Base-by-base conservation (phyloP, 2,113 vertebrate genomes). In the Notothenia coriiceps region DNA sequence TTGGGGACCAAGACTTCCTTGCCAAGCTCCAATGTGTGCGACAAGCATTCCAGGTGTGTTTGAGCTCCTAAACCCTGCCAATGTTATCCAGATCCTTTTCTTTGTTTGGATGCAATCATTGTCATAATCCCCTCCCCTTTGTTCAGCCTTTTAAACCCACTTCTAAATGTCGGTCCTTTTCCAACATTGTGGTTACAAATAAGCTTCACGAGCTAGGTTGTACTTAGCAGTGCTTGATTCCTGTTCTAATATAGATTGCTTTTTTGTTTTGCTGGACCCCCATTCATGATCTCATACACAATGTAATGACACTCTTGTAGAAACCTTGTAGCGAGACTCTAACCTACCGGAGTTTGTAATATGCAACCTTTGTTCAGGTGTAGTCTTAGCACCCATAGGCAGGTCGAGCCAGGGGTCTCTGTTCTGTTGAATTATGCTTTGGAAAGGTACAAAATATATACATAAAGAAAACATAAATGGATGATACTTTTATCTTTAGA, bases 21-120 rank as follows among this genome's bases (percentile, higher is more conserved):
- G 96, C 98, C 0, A 99, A 99, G 89, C 95, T 99, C 62, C 97
- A 99, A 6, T 99, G 98, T 13, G 93, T 99, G 79, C 96, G 98
- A 67, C 97, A 98, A 93, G 98, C 98, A 59, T 99, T 99, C 65
- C 93, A 98, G 96, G 98, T 99, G 56, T 74, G 90, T 84, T 76
- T 29, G 11, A 43, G 35, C n/a, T 71, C 49, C 51, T 18, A 15
- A 13, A 1, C 60, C 5, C 18, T 22, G 15, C 1, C 5, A 1
- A 14, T 18, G 47, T 51, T 43, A 2, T 10, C 1, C 10, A n/a
- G 7, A 25, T 74, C 5, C 4, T 18, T 49, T 3, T 68, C 8
- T 56, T 61, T 40, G 15, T 11, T 44, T 59, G 4, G 15, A 60
- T 13, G 25, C 22, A 33, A 2, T 52, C 50, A 4, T 35, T 60